phyloP scores from a whole-genome alignment of 2,888 invertebrate species.

The Marasmarcha lunaedactyla region DNA sequence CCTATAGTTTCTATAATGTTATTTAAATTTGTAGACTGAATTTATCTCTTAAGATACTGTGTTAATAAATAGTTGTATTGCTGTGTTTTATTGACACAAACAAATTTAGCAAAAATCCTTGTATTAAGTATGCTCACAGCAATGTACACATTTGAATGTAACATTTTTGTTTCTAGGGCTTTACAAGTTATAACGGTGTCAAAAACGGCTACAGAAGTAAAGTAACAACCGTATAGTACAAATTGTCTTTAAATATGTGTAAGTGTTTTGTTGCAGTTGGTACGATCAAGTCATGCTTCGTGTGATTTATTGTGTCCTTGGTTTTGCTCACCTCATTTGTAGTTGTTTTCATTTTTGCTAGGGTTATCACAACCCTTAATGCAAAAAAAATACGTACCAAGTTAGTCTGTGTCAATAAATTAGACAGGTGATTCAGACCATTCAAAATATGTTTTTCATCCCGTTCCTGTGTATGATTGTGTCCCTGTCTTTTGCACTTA shows the following conservation, averaged over 20 bases:
- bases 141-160: too few relatives aligned
- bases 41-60: too few relatives aligned
- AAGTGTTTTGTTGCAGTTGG: slow-evolving; percentile 32
- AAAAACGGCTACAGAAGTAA: slow-evolving; percentile 61
- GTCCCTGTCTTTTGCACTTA: slow-evolving; percentile 18
- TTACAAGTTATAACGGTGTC: slow-evolving; percentile 68
- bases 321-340: background rate
- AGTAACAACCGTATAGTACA: slow-evolving; percentile 63
- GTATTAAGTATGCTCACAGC: too few relatives aligned
- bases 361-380: too few relatives aligned
- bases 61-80: too few relatives aligned
- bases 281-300: slow-evolving; percentile 13
- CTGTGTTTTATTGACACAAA: too few relatives aligned
- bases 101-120: too few relatives aligned
- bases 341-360: too few relatives aligned
- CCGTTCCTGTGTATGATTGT: slow-evolving; percentile 27
- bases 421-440: background rate
- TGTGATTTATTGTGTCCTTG: slow-evolving; percentile 7
- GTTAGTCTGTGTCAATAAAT: too few relatives aligned
- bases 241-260: slow-evolving; percentile 41
- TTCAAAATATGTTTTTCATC: slow-evolving; percentile 2
- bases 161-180: slow-evolving; percentile 60
- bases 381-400: too few relatives aligned
- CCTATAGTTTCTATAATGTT: too few relatives aligned
- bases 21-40: too few relatives aligned